phyloP scores from a whole-genome alignment of 2,113 vertebrate species.

The Sceloporus undulatus region DNA sequence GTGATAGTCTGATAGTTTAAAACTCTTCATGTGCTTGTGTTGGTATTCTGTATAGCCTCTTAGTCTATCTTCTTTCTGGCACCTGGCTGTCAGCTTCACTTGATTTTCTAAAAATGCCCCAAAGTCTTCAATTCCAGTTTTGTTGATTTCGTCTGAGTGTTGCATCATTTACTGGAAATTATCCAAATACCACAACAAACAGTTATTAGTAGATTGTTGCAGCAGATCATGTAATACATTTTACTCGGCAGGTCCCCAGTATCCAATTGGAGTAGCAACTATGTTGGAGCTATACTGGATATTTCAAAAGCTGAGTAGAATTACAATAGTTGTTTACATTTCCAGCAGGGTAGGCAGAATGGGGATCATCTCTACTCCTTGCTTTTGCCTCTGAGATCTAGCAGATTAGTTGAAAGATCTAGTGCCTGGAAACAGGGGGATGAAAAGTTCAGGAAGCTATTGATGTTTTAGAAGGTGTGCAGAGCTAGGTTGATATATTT shows the following conservation, averaged over 20 bases:
- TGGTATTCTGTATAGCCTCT: background rate
- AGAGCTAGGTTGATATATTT: background rate
- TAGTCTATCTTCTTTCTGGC: background rate
- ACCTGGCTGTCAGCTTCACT: background rate
- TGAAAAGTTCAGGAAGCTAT: background rate
- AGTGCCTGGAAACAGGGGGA: background rate
- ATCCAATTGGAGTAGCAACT: background rate
- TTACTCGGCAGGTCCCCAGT: background rate
- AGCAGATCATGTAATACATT: background rate
- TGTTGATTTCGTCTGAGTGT: background rate
- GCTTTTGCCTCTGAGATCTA: background rate
- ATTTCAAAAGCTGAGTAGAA: background rate
- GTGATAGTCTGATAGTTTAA: background rate
- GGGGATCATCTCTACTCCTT: background rate
- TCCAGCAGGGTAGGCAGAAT: background rate
- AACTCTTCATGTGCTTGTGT: background rate
- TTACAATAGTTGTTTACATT: background rate
- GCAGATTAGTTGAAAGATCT: background rate
- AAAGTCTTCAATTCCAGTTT: background rate
- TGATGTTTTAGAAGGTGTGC: background rate
- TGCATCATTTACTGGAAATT: background rate
- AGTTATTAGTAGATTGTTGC: background rate
- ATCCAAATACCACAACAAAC: background rate
- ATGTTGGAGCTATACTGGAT: background rate
- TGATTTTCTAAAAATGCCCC: slow-evolving; percentile 5